Evolutionary conservation across 2,113 vertebrate genomes (phyloP).

Genomic region (Stercorarius parasiticus): DNA sequence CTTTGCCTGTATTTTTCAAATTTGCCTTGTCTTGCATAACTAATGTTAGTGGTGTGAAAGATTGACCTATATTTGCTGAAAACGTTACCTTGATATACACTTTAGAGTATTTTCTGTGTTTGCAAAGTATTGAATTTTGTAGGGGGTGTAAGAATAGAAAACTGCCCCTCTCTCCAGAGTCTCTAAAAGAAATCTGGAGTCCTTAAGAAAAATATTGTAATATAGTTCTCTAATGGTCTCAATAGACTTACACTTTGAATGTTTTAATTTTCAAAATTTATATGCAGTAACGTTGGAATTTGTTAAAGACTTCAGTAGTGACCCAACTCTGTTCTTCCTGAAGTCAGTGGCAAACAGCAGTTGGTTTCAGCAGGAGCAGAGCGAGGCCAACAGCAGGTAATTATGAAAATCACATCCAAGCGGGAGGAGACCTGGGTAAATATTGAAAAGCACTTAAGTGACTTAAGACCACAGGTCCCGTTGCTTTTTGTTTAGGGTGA

Average conservation of each 20-base stretch:
- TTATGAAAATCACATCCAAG: neutral
- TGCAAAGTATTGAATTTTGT: neutral
- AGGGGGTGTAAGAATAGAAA: neutral
- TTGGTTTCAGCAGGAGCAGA: neutral
- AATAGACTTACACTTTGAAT: neutral
- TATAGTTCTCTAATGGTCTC: neutral
- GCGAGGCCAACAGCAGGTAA: neutral
- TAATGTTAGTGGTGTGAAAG: neutral
- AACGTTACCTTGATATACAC: neutral
- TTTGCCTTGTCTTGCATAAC: neutral
- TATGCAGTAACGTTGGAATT: neutral
- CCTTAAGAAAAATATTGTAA: neutral
- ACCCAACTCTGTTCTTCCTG: neutral
- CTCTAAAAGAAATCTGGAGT: neutral
- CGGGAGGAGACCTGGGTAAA: neutral
- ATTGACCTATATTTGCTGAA: neutral
- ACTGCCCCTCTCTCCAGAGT: neutral
- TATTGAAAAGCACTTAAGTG: neutral
- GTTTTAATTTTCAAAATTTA: neutral
- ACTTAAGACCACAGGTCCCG: neutral
- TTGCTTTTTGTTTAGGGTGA: neutral
- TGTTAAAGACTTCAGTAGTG: neutral
- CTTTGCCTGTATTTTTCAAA: neutral
- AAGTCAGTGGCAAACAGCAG: neutral
- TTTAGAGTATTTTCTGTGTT: neutral